phyloP scores from a whole-genome alignment of 2,113 vertebrate species.

The Megaptera novaeangliae region DNA sequence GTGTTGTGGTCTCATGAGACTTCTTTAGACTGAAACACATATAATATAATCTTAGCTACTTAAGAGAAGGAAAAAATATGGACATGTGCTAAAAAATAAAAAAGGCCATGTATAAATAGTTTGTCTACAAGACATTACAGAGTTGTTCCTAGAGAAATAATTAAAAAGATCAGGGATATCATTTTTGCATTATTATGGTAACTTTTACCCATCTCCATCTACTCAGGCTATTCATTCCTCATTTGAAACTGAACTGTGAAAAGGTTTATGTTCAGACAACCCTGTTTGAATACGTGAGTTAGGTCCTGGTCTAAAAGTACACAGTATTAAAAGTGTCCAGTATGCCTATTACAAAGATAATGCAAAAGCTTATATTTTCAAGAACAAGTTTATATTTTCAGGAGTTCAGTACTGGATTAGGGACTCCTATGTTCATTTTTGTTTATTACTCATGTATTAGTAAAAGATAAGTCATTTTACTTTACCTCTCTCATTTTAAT shows the following conservation, averaged over 20 bases:
- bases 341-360: not conserved
- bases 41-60: not conserved
- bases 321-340: not conserved
- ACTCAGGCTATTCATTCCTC: not conserved
- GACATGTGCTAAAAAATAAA: not conserved
- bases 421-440: not conserved
- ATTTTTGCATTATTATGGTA: not conserved
- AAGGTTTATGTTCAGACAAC: slow-evolving; percentile 8
- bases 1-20: not conserved
- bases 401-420: not conserved
- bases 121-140: not conserved
- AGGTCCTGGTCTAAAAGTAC: not conserved
- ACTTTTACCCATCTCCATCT: not conserved
- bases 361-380: not conserved
- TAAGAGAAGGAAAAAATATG: not conserved
- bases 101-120: not conserved
- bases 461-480: not conserved
- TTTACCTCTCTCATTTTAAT: not conserved
- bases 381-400: not conserved
- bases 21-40: not conserved
- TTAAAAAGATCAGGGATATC: not conserved
- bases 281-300: not conserved
- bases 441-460: not conserved
- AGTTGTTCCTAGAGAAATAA: not conserved
- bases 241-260: not conserved